These are phyloP conservation scores for Chironomus tepperi DNA, from an alignment of 1,140 invertebrate species.

Conservation along the genomic window DNA sequence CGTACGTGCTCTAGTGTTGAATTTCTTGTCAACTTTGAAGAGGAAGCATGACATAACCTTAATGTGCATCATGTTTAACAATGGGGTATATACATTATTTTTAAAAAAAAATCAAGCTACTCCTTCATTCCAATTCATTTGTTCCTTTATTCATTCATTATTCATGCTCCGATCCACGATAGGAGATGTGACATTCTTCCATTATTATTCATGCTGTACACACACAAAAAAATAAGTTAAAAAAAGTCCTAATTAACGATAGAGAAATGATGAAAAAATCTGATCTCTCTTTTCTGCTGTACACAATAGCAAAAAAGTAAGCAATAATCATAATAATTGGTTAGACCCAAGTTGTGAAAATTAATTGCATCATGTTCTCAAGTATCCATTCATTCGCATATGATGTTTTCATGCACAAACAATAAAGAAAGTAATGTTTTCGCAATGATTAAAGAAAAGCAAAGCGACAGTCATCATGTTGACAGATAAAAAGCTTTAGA, in stretches of 20 bases:
- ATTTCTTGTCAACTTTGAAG: constrained; percentile 8
- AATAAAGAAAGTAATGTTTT: neutral
- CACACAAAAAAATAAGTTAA: neutral
- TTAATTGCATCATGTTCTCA: constrained; percentile 4
- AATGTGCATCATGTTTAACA: neutral
- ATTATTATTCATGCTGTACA: neutral
- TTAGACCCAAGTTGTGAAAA: neutral
- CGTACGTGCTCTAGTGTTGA: constrained; percentile 18
- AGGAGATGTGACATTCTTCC: constrained; percentile 15
- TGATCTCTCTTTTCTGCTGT: neutral
- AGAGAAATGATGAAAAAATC: neutral
- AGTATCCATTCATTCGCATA: neutral
- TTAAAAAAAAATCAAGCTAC: neutral
- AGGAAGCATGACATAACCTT: constrained; percentile 1
- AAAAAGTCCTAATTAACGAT: constrained; percentile 2
- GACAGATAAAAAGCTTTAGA: neutral
- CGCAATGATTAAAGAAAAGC: constrained; percentile 7
- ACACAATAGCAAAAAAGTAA: neutral
- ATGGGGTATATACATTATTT: neutral
- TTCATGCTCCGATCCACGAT: constrained; percentile 16
- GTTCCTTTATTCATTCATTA: constrained; percentile 12
- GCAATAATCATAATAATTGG: neutral
- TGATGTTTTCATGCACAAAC: too few relatives aligned
- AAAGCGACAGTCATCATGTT: neutral
- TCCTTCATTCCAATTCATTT: constrained; percentile 21